Conservation (phyloP, 2,797 vertebrate genomes). For the Falco biarmicus region DNA sequence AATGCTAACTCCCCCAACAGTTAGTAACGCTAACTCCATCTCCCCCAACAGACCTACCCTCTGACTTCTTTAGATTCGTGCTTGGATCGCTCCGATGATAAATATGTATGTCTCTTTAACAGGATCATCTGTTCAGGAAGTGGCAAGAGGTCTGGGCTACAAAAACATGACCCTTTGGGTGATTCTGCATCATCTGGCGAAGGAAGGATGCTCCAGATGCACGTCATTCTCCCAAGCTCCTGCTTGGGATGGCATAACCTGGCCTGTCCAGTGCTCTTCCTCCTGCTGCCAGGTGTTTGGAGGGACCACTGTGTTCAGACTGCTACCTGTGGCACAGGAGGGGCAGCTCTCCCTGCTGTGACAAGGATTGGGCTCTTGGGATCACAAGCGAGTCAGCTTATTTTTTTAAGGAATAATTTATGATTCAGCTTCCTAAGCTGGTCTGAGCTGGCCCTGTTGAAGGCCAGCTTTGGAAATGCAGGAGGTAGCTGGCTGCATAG, state of each 20-base stretch:
- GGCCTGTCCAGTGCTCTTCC: not conserved
- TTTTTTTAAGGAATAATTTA: not conserved
- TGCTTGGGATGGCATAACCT: not conserved
- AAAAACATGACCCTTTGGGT: not conserved
- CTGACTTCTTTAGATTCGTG: not conserved
- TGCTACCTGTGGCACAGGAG: not conserved
- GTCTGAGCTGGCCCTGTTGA: not conserved
- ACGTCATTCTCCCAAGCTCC: accelerated
- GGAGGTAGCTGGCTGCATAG: not conserved
- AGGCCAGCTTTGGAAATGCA: not conserved
- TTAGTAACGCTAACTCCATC: not conserved
- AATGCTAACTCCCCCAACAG: not conserved
- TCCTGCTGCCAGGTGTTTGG: not conserved
- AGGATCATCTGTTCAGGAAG: not conserved
- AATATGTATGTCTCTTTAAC: not conserved
- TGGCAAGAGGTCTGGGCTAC: not conserved
- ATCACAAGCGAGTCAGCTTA: not conserved
- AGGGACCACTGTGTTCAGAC: not conserved
- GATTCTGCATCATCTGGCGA: not conserved
- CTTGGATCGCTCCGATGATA: not conserved
- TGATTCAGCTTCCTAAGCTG: not conserved
- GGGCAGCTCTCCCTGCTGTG: not conserved
- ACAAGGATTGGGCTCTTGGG: not conserved
- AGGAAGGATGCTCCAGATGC: not conserved
- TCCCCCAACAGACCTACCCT: not conserved